phyloP scores from a whole-genome alignment of 2,113 vertebrate species.

The Prinia subflava region DNA sequence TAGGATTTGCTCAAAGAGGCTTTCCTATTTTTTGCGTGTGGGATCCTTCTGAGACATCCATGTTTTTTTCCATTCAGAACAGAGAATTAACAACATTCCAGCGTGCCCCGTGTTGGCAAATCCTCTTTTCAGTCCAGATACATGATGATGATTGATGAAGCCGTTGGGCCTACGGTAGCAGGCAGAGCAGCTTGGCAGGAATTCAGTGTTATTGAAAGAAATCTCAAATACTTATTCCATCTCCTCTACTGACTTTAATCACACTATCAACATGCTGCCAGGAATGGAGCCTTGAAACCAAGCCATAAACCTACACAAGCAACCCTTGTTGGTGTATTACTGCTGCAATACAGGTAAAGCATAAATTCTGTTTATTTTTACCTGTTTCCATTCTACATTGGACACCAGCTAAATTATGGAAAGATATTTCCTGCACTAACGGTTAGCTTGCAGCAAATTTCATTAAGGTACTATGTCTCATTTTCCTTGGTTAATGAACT shows the following conservation, averaged over 20 bases:
- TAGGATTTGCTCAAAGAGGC: background rate
- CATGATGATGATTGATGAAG: slow-evolving; percentile 74
- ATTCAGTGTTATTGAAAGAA: slow-evolving; percentile 76
- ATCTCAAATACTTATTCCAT: slow-evolving; percentile 82
- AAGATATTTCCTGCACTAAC: slow-evolving; percentile 47
- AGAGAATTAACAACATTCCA: slow-evolving; percentile 74
- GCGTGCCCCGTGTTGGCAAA: slow-evolving; percentile 61
- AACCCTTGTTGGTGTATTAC: slow-evolving; percentile 67
- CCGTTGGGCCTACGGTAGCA: slow-evolving; percentile 63
- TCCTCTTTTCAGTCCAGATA: slow-evolving; percentile 69
- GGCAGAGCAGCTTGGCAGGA: slow-evolving; percentile 74
- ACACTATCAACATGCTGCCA: slow-evolving; percentile 79
- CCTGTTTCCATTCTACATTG: slow-evolving; percentile 51
- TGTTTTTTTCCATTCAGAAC: slow-evolving; percentile 53
- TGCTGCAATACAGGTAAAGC: slow-evolving; percentile 49
- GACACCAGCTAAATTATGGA: slow-evolving; percentile 43
- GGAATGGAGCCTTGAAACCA: slow-evolving; percentile 77
- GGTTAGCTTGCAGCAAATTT: slow-evolving; percentile 44
- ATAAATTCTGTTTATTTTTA: slow-evolving; percentile 59
- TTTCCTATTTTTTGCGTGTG: slow-evolving; percentile 33
- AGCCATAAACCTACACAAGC: slow-evolving; percentile 75
- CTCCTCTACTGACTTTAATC: slow-evolving; percentile 79
- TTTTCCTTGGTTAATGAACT: slow-evolving; percentile 54
- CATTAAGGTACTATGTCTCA: slow-evolving; percentile 40
- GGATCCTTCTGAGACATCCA: slow-evolving; percentile 56